Base-by-base conservation (phyloP, 2,113 vertebrate genomes). In the Trematocara macrostoma region DNA sequence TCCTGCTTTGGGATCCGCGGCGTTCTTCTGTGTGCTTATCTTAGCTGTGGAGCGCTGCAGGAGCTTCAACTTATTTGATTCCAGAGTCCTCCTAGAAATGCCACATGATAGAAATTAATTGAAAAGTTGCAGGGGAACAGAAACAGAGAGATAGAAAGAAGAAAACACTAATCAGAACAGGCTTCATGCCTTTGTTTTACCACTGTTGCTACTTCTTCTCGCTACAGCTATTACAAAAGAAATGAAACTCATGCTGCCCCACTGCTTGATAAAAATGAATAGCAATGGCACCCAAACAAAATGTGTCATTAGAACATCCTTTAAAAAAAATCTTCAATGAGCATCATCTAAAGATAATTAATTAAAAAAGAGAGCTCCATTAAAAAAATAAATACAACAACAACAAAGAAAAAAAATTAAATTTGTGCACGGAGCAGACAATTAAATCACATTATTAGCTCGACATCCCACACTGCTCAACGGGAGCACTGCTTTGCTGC, bases 1-100 rank as follows among this genome's bases (percentile, higher is more conserved):
- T 71, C 83, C 57, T 38, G n/a, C 84, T 84, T 20, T 74, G 83
- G 87, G 89, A 84, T 81, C 26, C 3, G 3, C 7, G 1, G 79
- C n/a, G 29, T 84, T 86, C 84, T 86, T 85, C 86, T 64, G 84
- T 89, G 91, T 87, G 88, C 90, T 93, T 87, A 78, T 86, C 85
- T 89, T 81, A 87, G 88, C 88, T 86, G 38, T 26, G 35, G 23
- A 90, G 55, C 84, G 3, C 87, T 55, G 83, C 88, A 87, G 87
- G 85, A 86, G 85, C 85, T 89, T 76, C 35, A 34, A 1, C 55
- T 84, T 64, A 64, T 74, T 53, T 78, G 71, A 82, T 84, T 52
- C 69, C 42, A 29, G 42, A 76, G 69, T 59, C 64, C 81, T 82
- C 29, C 26, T 26, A 81, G 83, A 81, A 81, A 71, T 71, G 5